phyloP scores from a whole-genome alignment of 2,113 vertebrate species.

The Collichthys lucidus region DNA sequence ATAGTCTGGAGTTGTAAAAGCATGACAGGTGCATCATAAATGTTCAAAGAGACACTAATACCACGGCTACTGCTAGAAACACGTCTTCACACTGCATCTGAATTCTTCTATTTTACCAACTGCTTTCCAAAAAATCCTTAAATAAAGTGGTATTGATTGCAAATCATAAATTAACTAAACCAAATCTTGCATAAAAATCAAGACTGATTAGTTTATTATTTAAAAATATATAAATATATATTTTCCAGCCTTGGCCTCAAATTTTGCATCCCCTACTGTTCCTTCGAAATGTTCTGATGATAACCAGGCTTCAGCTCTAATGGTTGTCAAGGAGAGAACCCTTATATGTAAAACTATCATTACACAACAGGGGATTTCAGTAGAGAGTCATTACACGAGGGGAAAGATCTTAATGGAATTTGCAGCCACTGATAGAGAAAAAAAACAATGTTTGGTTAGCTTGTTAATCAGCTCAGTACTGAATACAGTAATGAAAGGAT shows the following conservation, averaged over 20 bases:
- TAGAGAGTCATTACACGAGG: not conserved
- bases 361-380: not conserved
- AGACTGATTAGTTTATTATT: not conserved
- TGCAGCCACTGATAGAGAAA: not conserved
- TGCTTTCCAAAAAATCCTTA: not conserved
- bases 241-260: not conserved
- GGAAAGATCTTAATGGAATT: not conserved
- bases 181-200: not conserved
- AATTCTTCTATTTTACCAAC: not conserved
- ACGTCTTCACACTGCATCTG: not conserved
- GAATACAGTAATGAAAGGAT: not conserved
- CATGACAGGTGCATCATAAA: constrained; percentile 16
- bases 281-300: not conserved
- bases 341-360: constrained; percentile 38
- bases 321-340: constrained; percentile 21
- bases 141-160: not conserved
- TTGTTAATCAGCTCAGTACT: not conserved
- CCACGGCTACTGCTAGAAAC: not conserved
- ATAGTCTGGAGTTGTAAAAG: constrained; percentile 1
- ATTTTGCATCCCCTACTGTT: not conserved
- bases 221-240: not conserved
- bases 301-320: constrained; percentile 42
- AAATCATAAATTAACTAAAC: not conserved
- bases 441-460: not conserved
- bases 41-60: not conserved